A percentile compares a stretch with the other conserved stretches of the same genome.
These are phyloP conservation scores for Orthonychiurus folsomi DNA, from an alignment of 2,888 invertebrate genomes.

Conservation along the genomic window DNA sequence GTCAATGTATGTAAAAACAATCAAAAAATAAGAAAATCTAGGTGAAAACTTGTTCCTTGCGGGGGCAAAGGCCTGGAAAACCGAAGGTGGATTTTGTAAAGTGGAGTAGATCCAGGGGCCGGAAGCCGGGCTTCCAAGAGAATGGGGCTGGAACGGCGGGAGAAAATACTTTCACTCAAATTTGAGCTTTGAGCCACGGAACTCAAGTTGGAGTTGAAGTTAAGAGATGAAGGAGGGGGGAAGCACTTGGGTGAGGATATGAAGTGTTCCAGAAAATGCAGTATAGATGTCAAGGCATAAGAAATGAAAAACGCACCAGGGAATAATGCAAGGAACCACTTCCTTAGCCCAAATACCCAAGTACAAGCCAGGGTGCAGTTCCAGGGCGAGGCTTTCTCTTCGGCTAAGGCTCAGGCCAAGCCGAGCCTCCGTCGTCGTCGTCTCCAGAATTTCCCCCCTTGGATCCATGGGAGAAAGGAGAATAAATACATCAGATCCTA, in stretches of 20 bases:
- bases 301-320: slow-evolving; percentile 19
- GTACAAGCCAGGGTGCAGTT: background rate
- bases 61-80: no score
- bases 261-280: slow-evolving; percentile 8
- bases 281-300: slow-evolving; percentile 11
- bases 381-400: background rate
- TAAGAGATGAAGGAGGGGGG: background rate
- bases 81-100: no score
- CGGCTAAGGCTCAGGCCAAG: background rate
- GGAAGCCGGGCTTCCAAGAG: no score
- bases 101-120: no score
- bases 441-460: background rate
- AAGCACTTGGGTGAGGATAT: background rate
- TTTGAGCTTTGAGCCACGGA: no score
- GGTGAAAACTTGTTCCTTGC: no score
- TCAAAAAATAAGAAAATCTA: no score
- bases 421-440: background rate
- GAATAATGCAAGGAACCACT: slow-evolving; percentile 17
- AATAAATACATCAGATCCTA: background rate
- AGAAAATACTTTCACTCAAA: no score
- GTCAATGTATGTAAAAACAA: no score
- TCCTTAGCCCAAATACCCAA: slow-evolving; percentile 7
- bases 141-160: no score
- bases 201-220: background rate
- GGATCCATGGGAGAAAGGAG: background rate